These are phyloP conservation scores for Botrylloides violaceus DNA, from an alignment of 23 tunicate species.

Conservation along the genomic window DNA sequence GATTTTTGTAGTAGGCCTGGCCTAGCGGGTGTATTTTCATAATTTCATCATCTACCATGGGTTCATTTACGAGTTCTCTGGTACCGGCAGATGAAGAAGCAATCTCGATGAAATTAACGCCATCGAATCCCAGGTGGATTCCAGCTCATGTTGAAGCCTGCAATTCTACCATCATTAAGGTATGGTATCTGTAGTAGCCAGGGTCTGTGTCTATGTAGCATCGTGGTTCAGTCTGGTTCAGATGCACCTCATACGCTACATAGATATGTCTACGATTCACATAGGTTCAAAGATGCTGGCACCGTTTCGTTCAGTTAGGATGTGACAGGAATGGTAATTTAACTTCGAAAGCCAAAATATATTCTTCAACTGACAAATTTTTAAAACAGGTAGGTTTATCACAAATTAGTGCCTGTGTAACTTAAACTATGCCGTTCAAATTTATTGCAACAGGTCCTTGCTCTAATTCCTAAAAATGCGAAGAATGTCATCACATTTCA, in stretches of 20 bases:
- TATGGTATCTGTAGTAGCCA: too few species aligned
- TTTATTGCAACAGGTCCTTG: not conserved
- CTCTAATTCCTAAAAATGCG: constrained; percentile 4
- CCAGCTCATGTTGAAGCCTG: not conserved
- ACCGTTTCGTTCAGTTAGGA: constrained; percentile 17
- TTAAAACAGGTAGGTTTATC: constrained; percentile 9
- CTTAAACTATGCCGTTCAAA: not conserved
- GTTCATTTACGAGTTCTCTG: not conserved
- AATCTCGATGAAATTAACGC: not conserved
- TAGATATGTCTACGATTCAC: not conserved
- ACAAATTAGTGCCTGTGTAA: not conserved
- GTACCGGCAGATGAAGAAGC: not conserved
- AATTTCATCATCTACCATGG: too few species aligned
- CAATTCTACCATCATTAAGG: not conserved
- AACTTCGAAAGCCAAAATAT: constrained; percentile 5
- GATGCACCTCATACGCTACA: too few species aligned
- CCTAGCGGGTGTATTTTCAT: too few species aligned
- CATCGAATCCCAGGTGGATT: not conserved
- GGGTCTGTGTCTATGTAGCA: too few species aligned
- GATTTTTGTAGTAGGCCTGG: too few species aligned
- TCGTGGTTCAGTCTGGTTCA: too few species aligned
- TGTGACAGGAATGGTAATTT: constrained; percentile 13
- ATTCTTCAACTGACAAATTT: constrained; percentile 5
- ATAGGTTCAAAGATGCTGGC: constrained; percentile 29
- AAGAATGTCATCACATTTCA: constrained; percentile 9